Percentiles rank a stretch among this genome's conserved stretches.
These are phyloP conservation scores for Cephus nigrinus DNA, from an alignment of 2,888 invertebrate genomes.

Conservation along the genomic window DNA sequence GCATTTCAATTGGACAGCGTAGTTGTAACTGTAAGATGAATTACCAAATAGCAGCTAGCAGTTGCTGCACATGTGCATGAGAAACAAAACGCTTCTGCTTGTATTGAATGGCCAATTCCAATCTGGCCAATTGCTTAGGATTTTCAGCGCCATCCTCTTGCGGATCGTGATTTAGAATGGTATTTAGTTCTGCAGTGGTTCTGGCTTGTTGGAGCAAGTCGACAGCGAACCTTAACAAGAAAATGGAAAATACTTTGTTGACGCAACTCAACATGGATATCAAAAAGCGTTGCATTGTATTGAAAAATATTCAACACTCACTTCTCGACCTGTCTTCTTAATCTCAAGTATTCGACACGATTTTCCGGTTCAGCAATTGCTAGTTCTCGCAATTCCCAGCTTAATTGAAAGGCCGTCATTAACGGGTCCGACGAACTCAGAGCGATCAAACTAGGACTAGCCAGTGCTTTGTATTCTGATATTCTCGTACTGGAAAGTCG, in stretches of 20 bases:
- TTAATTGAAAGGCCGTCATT: slow-evolving; percentile 92
- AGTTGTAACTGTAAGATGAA: not conserved
- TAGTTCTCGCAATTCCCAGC: slow-evolving; percentile 92
- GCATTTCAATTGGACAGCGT: not conserved
- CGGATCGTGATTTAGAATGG: slow-evolving; percentile 92
- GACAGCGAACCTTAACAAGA: slow-evolving; percentile 77
- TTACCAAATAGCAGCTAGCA: slow-evolving; percentile 87
- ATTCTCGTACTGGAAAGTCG: slow-evolving; percentile 89
- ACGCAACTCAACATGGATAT: not conserved
- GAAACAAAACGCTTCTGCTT: slow-evolving; percentile 97
- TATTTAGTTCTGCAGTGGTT: slow-evolving; percentile 92
- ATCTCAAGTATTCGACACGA: slow-evolving; percentile 87
- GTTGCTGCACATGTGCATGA: slow-evolving; percentile 95
- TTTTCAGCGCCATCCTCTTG: slow-evolving; percentile 74
- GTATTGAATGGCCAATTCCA: slow-evolving; percentile 91
- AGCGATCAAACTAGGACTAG: slow-evolving; percentile 94
- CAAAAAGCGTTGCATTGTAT: not conserved
- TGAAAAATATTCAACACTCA: slow-evolving; percentile 22
- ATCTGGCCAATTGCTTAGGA: slow-evolving; percentile 72
- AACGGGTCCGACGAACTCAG: slow-evolving; percentile 93
- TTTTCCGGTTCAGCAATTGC: slow-evolving; percentile 95
- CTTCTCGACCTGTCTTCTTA: slow-evolving; percentile 87
- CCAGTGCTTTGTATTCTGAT: slow-evolving; percentile 91
- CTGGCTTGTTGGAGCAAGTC: slow-evolving; percentile 91
- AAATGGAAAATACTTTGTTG: not conserved